phyloP scores from a whole-genome alignment of 64 coral and sea anemone species.

The Catalaphyllia jardinei region DNA sequence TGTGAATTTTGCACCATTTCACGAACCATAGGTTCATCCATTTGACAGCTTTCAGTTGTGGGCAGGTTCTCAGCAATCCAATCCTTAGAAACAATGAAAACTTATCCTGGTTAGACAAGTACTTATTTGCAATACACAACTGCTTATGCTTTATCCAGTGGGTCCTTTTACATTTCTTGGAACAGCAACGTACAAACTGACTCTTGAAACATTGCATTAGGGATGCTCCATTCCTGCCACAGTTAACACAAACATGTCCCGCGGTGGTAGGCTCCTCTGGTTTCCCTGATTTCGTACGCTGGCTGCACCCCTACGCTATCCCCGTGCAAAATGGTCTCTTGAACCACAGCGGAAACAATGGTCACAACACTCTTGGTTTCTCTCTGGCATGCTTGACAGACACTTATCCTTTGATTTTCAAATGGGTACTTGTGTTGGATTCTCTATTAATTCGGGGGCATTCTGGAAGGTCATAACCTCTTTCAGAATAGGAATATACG shows the following conservation, averaged over 20 bases:
- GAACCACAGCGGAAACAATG: slow-evolving; percentile 68
- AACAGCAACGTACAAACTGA: slow-evolving; percentile 28
- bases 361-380: slow-evolving; percentile 25
- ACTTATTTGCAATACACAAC: too few species aligned
- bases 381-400: slow-evolving; percentile 11
- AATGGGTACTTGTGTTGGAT: not conserved
- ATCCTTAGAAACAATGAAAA: slow-evolving; percentile 19
- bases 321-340: slow-evolving; percentile 49
- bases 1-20: too few species aligned
- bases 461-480: not conserved
- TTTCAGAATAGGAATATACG: slow-evolving; percentile 32
- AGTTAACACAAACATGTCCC: slow-evolving; percentile 57
- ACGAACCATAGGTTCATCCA: too few species aligned
- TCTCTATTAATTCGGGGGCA: not conserved
- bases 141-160: too few species aligned
- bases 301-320: slow-evolving; percentile 1
- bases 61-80: slow-evolving; percentile 24
- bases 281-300: slow-evolving; percentile 25
- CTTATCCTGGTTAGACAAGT: too few species aligned
- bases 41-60: not conserved
- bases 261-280: slow-evolving; percentile 56
- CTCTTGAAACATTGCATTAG: slow-evolving; percentile 22
- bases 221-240: slow-evolving; percentile 18
- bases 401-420: not conserved
- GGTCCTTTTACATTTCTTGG: slow-evolving; percentile 4